Evolutionary conservation across 2,113 vertebrate genomes (phyloP).

Genomic region (Uropsilus gracilis): DNA sequence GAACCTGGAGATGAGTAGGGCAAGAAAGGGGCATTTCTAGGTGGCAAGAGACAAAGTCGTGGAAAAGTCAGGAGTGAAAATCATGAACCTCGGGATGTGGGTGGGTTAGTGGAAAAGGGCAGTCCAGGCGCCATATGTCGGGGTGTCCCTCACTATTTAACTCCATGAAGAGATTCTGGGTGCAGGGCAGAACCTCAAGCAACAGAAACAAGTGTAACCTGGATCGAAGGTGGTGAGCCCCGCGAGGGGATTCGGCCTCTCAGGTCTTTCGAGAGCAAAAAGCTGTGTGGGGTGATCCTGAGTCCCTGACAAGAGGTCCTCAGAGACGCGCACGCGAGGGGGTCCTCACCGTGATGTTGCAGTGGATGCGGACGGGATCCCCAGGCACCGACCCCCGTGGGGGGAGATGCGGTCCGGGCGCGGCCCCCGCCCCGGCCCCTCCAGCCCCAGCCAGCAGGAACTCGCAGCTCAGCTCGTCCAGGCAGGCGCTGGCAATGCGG

Average conservation of each 20-base stretch:
- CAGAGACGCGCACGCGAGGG: neutral
- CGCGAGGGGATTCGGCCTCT: constrained; percentile 20
- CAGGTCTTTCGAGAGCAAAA: constrained; percentile 14
- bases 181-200: neutral
- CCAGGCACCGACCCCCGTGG: constrained; percentile 90
- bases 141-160: constrained; percentile 6
- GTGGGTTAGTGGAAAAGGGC: neutral
- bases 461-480: constrained; percentile 96
- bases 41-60: constrained; percentile 31
- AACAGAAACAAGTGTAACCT: neutral
- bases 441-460: constrained; percentile 90
- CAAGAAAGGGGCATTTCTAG: neutral
- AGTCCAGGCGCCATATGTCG: constrained; percentile 48
- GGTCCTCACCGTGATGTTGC: constrained; percentile 95
- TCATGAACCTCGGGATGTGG: neutral
- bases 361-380: constrained; percentile 94
- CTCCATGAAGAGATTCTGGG: neutral
- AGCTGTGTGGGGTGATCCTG: neutral
- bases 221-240: neutral
- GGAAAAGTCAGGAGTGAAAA: neutral
- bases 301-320: constrained; percentile 38
- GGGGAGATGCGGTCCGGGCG: constrained; percentile 80
- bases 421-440: constrained; percentile 84
- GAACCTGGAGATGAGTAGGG: neutral
- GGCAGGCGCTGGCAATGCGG: constrained; percentile 96